Evolutionary conservation across 2,113 vertebrate genomes (phyloP).

Genomic region (Microcebus murinus): DNA sequence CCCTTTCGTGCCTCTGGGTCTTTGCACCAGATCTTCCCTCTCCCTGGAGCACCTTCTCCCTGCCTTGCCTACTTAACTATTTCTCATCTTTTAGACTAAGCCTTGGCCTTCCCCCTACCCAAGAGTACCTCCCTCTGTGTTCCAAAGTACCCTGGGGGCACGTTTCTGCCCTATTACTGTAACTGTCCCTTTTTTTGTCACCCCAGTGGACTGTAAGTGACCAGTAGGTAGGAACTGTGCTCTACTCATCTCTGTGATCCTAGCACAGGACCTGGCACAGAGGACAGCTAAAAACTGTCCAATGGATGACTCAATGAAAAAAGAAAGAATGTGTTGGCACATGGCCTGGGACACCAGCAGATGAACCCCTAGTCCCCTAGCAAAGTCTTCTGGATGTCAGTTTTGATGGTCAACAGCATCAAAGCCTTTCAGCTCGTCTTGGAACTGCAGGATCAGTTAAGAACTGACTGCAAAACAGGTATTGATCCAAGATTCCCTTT

Average conservation of each 20-base stretch:
- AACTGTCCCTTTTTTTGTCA: neutral
- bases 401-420: neutral
- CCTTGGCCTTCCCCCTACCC: neutral
- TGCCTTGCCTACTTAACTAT: neutral
- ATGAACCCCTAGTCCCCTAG: neutral
- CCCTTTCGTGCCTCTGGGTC: neutral
- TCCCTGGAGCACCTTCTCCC: neutral
- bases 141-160: neutral
- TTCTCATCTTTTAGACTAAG: neutral
- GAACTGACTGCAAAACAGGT: conserved; percentile 57
- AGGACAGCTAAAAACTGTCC: neutral
- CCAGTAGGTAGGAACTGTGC: neutral
- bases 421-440: neutral
- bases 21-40: neutral
- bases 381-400: neutral
- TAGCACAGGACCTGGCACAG: neutral
- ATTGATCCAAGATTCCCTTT: conserved; percentile 58
- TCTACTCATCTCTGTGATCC: neutral
- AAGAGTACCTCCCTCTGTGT: neutral
- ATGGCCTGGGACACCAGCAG: neutral
- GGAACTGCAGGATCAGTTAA: conserved; percentile 6
- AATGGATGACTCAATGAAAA: neutral
- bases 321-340: rapidly evolving
- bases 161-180: neutral
- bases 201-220: neutral